These are phyloP conservation scores for Campaea margaritaria DNA, from an alignment of 2,888 invertebrate species.

Conservation along the genomic window DNA sequence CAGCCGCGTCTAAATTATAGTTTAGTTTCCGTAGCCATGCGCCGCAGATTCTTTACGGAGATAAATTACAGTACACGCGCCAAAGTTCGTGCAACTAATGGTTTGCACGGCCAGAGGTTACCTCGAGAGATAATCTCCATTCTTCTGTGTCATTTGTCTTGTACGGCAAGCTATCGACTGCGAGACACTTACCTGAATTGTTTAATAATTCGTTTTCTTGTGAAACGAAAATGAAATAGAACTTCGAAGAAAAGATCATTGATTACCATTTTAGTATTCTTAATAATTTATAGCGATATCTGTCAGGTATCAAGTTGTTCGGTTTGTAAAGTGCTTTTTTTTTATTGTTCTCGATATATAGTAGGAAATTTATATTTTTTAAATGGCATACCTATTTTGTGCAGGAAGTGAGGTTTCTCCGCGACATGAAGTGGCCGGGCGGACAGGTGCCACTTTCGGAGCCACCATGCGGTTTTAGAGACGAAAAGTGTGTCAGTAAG, in stretches of 20 bases:
- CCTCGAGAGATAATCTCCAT: slow-evolving; percentile 35
- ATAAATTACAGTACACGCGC: slow-evolving; percentile 40
- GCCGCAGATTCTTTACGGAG: slow-evolving; percentile 35
- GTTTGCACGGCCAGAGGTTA: slow-evolving; percentile 30
- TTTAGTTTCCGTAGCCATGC: slow-evolving; percentile 29
- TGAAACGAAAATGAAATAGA: background rate
- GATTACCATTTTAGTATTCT: no score
- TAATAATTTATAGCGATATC: no score
- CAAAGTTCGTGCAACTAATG: slow-evolving; percentile 41
- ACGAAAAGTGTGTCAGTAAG: slow-evolving; percentile 96
- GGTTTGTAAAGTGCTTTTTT: no score
- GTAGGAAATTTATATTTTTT: no score
- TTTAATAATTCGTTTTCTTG: background rate
- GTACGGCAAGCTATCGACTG: slow-evolving; percentile 27
- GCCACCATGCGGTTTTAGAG: slow-evolving; percentile 95
- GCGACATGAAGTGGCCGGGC: slow-evolving; percentile 91
- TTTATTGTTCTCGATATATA: no score
- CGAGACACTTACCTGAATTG: background rate
- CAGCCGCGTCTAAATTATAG: slow-evolving; percentile 35
- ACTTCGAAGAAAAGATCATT: background rate
- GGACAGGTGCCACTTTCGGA: slow-evolving; percentile 92
- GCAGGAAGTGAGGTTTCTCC: slow-evolving; percentile 91
- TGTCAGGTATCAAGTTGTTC: no score
- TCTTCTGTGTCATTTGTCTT: slow-evolving; percentile 36
- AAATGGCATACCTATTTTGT: background rate